Conservation (phyloP, 92 coral and sea anemone genomes). For the Umimayanthus kanabou region DNA sequence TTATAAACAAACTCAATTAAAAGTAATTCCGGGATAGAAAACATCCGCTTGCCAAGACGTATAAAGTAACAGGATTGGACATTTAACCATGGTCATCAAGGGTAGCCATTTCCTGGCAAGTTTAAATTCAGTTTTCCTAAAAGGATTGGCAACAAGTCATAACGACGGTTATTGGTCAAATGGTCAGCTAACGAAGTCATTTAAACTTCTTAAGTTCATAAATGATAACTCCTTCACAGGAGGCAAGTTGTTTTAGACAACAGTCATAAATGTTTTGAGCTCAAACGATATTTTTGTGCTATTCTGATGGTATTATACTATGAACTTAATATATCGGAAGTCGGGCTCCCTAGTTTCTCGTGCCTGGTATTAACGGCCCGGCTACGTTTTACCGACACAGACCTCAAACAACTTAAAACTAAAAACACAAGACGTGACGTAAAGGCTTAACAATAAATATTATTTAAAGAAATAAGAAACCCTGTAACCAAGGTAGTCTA, state of each 20-base stretch:
- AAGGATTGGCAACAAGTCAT: neutral
- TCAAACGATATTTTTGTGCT: neutral
- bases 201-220: neutral
- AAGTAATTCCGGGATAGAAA: too few species aligned
- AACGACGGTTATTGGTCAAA: neutral
- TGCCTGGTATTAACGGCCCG: neutral
- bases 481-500: too few species aligned
- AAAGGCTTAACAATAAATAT: too few species aligned
- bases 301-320: neutral
- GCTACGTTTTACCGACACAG: neutral
- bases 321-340: neutral
- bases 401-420: too few species aligned
- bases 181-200: neutral
- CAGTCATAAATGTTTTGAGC: neutral
- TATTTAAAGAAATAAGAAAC: too few species aligned
- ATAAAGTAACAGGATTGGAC: neutral
- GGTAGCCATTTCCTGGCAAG: neutral
- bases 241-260: too few species aligned
- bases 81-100: neutral
- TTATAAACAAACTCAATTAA: too few species aligned
- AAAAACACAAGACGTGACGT: neutral
- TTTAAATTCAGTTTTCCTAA: too few species aligned
- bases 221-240: neutral
- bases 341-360: neutral
- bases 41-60: too few species aligned